These are phyloP conservation scores for Anniella stebbinsi DNA, from an alignment of 2,797 vertebrate species.

Conservation along the genomic window DNA sequence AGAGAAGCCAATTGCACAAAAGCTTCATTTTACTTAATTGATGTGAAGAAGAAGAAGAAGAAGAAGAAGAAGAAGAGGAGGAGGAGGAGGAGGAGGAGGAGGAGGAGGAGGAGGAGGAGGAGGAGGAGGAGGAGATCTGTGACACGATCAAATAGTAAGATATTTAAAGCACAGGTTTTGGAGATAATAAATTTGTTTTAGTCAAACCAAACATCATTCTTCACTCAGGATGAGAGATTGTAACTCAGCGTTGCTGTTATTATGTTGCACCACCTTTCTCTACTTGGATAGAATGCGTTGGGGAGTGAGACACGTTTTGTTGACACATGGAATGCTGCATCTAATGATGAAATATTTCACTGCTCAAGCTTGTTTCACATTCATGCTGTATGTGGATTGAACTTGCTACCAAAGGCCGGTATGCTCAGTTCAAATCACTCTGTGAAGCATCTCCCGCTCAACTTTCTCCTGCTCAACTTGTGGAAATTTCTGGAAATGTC, in stretches of 20 bases:
- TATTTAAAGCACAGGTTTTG: constrained; percentile 58
- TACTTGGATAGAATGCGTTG: neutral
- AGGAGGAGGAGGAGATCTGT: constrained; percentile 46
- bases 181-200: constrained; percentile 66
- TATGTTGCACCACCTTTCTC: neutral
- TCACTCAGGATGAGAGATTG: constrained; percentile 41
- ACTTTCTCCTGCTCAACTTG: too few relatives aligned
- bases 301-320: constrained; percentile 40
- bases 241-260: constrained; percentile 31
- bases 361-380: constrained; percentile 4
- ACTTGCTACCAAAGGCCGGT: neutral
- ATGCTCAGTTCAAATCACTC: neutral
- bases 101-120: neutral
- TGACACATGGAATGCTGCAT: neutral
- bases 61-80: neutral
- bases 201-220: constrained; percentile 57
- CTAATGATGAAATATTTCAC: constrained; percentile 33
- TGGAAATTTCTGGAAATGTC: too few relatives aligned
- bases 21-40: constrained; percentile 80
- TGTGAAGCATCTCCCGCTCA: neutral
- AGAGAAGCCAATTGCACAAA: constrained; percentile 76
- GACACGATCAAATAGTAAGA: constrained; percentile 72
- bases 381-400: neutral
- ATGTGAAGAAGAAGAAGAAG: constrained; percentile 43
- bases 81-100: too few relatives aligned